Evolutionary conservation across 2,888 invertebrate species (phyloP), one percentile per base, ranked within the genome.

Genomic region (Ectemnius cavifrons): DNA sequence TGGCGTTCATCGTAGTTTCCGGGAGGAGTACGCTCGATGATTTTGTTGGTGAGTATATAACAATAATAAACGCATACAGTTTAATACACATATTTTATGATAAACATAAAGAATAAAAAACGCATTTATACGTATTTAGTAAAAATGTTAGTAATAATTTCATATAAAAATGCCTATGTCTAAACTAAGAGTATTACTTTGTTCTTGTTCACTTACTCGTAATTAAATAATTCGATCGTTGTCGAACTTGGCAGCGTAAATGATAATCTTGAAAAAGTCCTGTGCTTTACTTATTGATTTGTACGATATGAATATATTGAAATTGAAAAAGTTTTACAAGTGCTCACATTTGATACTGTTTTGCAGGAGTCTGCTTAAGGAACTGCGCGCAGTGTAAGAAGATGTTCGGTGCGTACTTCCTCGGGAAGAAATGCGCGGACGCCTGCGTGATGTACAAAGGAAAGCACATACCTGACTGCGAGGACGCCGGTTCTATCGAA

Each of bases 351-450:
- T 4, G 37, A 52, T 3, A 52, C 23, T 52, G 20, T 8, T 61
- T 46, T 28, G 1, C 45, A 89, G 95, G 95, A 79, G 93, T 95
- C 65, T 96, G 96, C 91, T 94, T 96, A 73, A 94, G 96, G 83
- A 97, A 97, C 91, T 97, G 97, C 89, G 97, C 96, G 0, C 97
- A 96, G 87, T 97, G 97, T 91, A 96, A 96, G 91, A 96, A 96
- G 91, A 96, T 97, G 95, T 95, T 96, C 80, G 97, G 96, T 0
- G 94, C 94, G 0, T 97, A 96, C 92, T 97, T 97, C 91, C 95
- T 97, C 86, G 97, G 97, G 0, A 95, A 96, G 63, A 93, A 95
- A 0, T 97, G 97, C 90, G 97, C 96, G 0, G 96, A 97, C 85
- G 94, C 95, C 79, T 97, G 97, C 89, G 93, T 97, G 82, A 95